Conservation (phyloP, 2,797 vertebrate species). For the Spea hammondii region DNA sequence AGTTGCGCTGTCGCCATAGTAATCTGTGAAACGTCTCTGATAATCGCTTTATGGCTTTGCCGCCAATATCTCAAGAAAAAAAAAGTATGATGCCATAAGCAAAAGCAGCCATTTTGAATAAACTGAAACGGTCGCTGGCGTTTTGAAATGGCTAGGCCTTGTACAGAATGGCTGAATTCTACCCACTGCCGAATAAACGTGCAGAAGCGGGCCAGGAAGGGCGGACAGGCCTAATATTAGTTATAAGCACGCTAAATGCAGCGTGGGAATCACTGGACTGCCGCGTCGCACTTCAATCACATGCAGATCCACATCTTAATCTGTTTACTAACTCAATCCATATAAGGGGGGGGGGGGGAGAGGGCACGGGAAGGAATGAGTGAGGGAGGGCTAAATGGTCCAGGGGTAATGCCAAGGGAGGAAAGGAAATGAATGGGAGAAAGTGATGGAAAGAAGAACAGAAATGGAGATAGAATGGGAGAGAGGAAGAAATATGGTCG, state of each 20-base stretch:
- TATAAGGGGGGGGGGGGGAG: slow-evolving; percentile 20
- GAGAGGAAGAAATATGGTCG: background rate
- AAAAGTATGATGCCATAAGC: too few relatives aligned
- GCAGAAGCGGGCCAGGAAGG: too few relatives aligned
- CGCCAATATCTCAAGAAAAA: too few relatives aligned
- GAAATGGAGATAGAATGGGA: background rate
- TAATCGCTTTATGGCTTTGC: too few relatives aligned
- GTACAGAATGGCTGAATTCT: too few relatives aligned
- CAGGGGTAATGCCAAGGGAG: background rate
- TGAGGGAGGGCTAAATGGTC: background rate
- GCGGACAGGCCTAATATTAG: too few relatives aligned
- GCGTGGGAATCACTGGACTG: slow-evolving; percentile 42
- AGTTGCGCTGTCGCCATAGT: too few relatives aligned
- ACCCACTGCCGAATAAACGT: too few relatives aligned
- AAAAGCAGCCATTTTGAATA: too few relatives aligned
- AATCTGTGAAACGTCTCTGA: too few relatives aligned
- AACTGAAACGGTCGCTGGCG: too few relatives aligned
- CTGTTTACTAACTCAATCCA: slow-evolving; percentile 45
- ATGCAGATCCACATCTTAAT: slow-evolving; percentile 49
- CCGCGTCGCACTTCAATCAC: slow-evolving; percentile 43
- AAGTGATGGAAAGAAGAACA: background rate
- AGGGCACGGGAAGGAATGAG: background rate
- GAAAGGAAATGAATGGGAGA: background rate
- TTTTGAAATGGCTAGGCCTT: too few relatives aligned
- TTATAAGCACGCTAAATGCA: slow-evolving; percentile 2